A percentile compares a stretch with the other conserved stretches of the same genome.
Conservation (phyloP, 2,113 vertebrate genomes). For the Euleptes europaea region DNA sequence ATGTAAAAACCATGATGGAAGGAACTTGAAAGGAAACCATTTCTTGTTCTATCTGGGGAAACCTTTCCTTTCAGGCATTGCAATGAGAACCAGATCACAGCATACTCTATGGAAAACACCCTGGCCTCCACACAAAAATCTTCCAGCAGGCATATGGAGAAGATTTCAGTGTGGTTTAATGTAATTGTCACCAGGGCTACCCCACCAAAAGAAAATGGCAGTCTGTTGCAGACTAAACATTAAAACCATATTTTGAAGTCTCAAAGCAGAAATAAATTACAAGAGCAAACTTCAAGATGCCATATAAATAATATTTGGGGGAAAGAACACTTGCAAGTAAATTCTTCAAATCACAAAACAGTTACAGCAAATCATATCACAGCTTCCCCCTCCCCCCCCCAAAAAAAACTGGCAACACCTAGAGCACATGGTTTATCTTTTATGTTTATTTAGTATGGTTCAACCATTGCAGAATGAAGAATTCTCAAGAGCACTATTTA, state of each 20-base stretch:
- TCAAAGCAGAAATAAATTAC: neutral
- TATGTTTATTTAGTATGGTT: neutral
- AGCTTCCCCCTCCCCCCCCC: neutral
- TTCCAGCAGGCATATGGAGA: neutral
- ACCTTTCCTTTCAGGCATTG: constrained; percentile 12
- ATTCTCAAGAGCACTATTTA: rapidly evolving
- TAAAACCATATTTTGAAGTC: neutral
- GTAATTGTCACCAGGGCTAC: constrained; percentile 14
- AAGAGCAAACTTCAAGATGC: neutral
- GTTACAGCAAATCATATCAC: neutral
- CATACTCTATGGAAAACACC: neutral
- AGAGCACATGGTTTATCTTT: neutral
- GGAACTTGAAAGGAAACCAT: constrained; percentile 2
- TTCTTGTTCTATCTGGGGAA: neutral
- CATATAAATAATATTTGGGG: constrained; percentile 13
- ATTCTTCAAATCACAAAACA: neutral
- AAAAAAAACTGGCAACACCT: neutral
- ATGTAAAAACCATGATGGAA: constrained; percentile 14
- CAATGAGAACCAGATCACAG: constrained; percentile 40
- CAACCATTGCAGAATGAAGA: neutral
- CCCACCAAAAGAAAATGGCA: neutral
- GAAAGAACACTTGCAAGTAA: neutral
- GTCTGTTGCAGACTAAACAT: constrained; percentile 20
- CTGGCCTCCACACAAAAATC: neutral
- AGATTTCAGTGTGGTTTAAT: constrained; percentile 18